A percentile compares a stretch with the other conserved stretches of the same genome.
phyloP scores from a whole-genome alignment of 2,888 invertebrate species.

The Philonicus albiceps region DNA sequence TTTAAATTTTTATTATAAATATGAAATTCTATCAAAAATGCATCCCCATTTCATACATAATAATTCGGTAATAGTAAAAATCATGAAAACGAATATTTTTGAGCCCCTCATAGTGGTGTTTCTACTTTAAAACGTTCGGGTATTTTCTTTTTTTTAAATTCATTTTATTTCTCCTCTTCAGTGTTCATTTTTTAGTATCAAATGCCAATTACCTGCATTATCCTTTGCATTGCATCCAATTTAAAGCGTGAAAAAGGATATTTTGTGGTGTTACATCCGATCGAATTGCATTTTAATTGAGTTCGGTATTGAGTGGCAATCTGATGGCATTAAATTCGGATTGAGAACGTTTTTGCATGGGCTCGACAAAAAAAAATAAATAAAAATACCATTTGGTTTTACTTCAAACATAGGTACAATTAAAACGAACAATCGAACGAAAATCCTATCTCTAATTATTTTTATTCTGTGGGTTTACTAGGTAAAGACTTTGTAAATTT shows the following conservation, averaged over 20 bases:
- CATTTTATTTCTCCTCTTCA: background rate
- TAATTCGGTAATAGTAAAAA: no score
- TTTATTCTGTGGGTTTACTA: background rate
- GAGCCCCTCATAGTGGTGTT: background rate
- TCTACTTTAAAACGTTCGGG: background rate
- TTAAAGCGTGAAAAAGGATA: background rate
- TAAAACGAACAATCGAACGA: no score
- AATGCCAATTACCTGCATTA: background rate
- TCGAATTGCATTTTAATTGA: background rate
- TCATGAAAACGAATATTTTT: no score
- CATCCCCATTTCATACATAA: no score
- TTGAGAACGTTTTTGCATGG: background rate
- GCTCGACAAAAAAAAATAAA: no score
- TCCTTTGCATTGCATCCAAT: background rate
- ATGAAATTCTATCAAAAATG: no score
- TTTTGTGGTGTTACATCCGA: background rate
- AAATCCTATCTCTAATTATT: background rate
- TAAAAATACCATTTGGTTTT: background rate
- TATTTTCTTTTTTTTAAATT: background rate
- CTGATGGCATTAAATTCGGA: no score
- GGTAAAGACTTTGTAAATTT: background rate
- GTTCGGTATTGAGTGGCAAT: no score
- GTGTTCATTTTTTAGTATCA: background rate
- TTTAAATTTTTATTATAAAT: no score
- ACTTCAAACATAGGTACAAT: no score